Conservation (phyloP, 2,113 vertebrate genomes). For the Oreochromis spilurus region DNA sequence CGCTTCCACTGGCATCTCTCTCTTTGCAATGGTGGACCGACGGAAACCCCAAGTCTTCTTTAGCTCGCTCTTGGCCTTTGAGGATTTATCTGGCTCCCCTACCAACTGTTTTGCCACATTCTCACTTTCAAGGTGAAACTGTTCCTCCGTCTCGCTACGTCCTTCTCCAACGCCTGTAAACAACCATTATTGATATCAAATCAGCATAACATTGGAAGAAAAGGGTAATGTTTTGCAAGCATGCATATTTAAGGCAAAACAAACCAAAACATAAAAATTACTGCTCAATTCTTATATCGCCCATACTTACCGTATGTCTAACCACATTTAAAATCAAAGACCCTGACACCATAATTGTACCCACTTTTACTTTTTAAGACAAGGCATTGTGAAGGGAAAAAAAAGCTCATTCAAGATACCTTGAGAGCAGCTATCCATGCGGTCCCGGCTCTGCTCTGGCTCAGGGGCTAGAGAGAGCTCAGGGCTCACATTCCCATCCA, state of each 20-base stretch:
- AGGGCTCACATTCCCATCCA: slow-evolving; percentile 77
- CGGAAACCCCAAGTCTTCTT: slow-evolving; percentile 92
- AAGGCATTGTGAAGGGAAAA: neutral
- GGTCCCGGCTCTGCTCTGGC: slow-evolving; percentile 75
- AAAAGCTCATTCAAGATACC: slow-evolving; percentile 73
- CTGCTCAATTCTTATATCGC: neutral
- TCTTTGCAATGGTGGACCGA: slow-evolving; percentile 86
- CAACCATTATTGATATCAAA: neutral
- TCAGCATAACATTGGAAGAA: neutral
- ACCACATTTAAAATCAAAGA: neutral
- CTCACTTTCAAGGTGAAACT: slow-evolving; percentile 58
- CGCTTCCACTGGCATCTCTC: slow-evolving; percentile 79
- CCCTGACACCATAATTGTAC: neutral
- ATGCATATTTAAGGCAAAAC: neutral
- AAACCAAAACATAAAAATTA: neutral
- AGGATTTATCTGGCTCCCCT: slow-evolving; percentile 66
- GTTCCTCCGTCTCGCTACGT: slow-evolving; percentile 57
- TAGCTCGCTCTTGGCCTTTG: slow-evolving; percentile 80
- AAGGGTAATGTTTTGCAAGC: neutral
- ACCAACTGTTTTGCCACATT: slow-evolving; percentile 57
- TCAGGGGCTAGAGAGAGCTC: slow-evolving; percentile 68
- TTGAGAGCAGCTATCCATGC: slow-evolving; percentile 79
- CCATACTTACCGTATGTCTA: neutral
- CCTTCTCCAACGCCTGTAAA: slow-evolving; percentile 65
- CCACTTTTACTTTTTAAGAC: neutral